These are phyloP conservation scores for Nasua narica DNA, from an alignment of 2,797 vertebrate species.

Conservation along the genomic window DNA sequence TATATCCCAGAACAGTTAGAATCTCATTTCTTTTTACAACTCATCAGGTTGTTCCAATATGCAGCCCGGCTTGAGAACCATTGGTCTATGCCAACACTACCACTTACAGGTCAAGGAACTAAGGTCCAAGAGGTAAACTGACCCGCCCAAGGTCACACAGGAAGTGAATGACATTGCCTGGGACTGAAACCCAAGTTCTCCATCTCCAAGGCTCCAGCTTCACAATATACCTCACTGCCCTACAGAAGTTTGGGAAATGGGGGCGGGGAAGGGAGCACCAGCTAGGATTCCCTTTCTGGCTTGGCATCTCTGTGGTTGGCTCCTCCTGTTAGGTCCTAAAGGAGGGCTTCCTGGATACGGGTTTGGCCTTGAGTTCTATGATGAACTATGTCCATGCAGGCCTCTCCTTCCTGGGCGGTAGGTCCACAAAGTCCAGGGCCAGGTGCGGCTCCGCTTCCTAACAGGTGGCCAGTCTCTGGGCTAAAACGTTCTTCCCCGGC, in stretches of 20 bases:
- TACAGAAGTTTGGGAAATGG: background rate
- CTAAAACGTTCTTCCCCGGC: background rate
- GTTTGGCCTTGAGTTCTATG: background rate
- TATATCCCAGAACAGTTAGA: background rate
- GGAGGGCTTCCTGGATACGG: background rate
- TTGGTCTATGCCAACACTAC: background rate
- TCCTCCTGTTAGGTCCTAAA: background rate
- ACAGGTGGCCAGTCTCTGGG: background rate
- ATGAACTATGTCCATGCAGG: background rate
- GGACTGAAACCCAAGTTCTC: background rate
- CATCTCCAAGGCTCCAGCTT: background rate
- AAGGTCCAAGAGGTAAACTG: background rate
- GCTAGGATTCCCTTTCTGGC: background rate
- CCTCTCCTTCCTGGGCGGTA: background rate
- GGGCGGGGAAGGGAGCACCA: too few species aligned
- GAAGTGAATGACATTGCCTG: background rate
- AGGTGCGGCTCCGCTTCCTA: background rate
- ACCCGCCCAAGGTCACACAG: background rate
- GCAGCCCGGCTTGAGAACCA: background rate
- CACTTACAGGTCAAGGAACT: background rate
- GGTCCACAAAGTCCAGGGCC: background rate
- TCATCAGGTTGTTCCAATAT: background rate
- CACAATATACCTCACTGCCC: rapidly evolving
- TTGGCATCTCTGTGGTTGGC: background rate
- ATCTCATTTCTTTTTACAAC: background rate